A percentile compares a stretch with the other conserved stretches of the same genome.
Evolutionary conservation across 2,888 invertebrate species (phyloP).

Genomic region (Pseudoips prasinana): DNA sequence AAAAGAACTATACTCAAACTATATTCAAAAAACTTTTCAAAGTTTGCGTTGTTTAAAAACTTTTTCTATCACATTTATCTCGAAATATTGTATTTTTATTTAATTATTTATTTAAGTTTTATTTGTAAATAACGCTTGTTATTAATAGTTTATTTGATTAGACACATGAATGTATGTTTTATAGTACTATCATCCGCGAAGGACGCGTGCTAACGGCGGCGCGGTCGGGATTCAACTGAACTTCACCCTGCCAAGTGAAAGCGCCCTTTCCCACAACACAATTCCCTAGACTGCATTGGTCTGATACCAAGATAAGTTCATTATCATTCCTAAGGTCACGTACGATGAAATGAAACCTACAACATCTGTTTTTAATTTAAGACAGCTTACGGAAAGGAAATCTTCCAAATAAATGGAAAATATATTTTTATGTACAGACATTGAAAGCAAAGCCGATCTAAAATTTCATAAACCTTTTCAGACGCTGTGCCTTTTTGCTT

Average conservation of each 20-base stretch:
- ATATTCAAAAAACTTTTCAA: conserved; percentile 20
- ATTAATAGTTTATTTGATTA: conserved; percentile 3
- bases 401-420: conserved; percentile 14
- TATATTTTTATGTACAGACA: conserved; percentile 9
- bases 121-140: conserved; percentile 2
- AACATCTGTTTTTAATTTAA: conserved; percentile 32
- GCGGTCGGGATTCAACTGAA: conserved; percentile 33
- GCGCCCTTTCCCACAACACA: conserved; percentile 12
- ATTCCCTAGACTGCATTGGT: conserved; percentile 24
- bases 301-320: conserved; percentile 14
- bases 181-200: conserved; percentile 16
- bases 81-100: not conserved
- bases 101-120: not conserved
- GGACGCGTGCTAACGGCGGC: conserved; percentile 26
- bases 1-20: not conserved
- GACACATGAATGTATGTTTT: conserved; percentile 11
- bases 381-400: conserved; percentile 4
- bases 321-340: conserved; percentile 11
- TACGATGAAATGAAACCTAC: too few relatives aligned
- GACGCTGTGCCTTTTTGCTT: conserved; percentile 2
- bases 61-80: not conserved
- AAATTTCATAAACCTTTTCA: conserved; percentile 16
- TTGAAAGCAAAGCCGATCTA: conserved; percentile 8
- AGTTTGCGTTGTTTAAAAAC: conserved; percentile 9
- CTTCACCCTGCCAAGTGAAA: conserved; percentile 11